Evolutionary conservation across 2,888 invertebrate genomes (phyloP).

Genomic region (Cheilosia vernalis): DNA sequence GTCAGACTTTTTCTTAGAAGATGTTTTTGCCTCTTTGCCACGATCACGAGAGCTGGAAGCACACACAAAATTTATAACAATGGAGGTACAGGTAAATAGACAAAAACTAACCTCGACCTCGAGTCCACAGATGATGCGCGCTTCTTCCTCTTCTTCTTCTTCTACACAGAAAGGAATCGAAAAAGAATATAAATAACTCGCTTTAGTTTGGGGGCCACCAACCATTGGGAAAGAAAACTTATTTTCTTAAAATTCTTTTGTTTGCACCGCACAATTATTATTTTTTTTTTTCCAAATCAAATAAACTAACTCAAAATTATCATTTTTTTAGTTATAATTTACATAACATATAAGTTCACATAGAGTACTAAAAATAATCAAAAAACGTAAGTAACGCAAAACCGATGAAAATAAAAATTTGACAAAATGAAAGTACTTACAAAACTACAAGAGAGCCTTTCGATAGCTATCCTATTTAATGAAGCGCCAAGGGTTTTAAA

Average conservation of each 20-base stretch:
- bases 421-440: constrained; percentile 83
- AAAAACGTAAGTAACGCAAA: constrained; percentile 77
- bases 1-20: constrained; percentile 65
- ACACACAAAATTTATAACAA: not conserved
- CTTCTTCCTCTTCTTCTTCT: constrained; percentile 85
- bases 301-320: constrained; percentile 57
- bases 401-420: constrained; percentile 75
- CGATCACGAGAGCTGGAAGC: constrained; percentile 77
- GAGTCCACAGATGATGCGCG: constrained; percentile 85
- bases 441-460: constrained; percentile 84
- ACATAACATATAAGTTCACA: constrained; percentile 50
- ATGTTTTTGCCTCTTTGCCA: constrained; percentile 56
- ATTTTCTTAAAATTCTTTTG: constrained; percentile 61
- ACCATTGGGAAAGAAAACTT: constrained; percentile 38
- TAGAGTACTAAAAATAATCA: constrained; percentile 60
- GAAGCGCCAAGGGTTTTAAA: constrained; percentile 85
- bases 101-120: constrained; percentile 84
- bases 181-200: constrained; percentile 77
- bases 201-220: constrained; percentile 25
- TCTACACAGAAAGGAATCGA: constrained; percentile 63
- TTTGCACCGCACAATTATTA: constrained; percentile 67
- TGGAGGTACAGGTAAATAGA: not conserved
- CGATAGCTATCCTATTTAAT: constrained; percentile 84
- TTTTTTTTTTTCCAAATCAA: constrained; percentile 47
- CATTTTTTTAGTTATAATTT: constrained; percentile 32